These are phyloP conservation scores for Tethea ocularis DNA, from an alignment of 2,888 invertebrate genomes.

Conservation along the genomic window DNA sequence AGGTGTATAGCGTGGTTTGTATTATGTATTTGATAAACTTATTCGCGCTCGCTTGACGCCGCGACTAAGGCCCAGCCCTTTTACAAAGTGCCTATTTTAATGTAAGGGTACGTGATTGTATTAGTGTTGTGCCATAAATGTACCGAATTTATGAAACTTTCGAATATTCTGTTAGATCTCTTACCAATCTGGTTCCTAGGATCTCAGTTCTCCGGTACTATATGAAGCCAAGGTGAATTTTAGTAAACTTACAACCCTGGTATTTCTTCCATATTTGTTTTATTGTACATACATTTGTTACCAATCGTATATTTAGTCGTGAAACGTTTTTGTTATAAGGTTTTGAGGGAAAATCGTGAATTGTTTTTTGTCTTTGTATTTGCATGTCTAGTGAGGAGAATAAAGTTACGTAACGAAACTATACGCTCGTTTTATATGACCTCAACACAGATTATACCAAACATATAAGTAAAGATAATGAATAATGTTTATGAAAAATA, in stretches of 20 bases:
- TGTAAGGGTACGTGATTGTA: constrained; percentile 48
- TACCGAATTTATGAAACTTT: constrained; percentile 26
- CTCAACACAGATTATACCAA: constrained; percentile 4
- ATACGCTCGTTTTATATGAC: constrained; percentile 34
- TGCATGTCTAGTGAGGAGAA: constrained; percentile 80
- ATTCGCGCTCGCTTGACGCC: constrained; percentile 29
- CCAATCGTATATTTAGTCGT: constrained; percentile 59
- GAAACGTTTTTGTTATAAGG: constrained; percentile 55
- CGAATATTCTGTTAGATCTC: constrained; percentile 43
- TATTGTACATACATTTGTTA: constrained; percentile 67
- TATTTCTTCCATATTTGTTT: constrained; percentile 2
- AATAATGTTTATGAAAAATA: constrained; percentile 34
- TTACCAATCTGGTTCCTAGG: constrained; percentile 53
- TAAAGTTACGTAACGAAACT: constrained; percentile 72
- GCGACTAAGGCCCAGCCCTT: constrained; percentile 32
- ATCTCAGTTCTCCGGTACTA: constrained; percentile 37
- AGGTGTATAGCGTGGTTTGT: background rate
- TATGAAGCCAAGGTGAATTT: background rate
- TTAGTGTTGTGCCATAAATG: constrained; percentile 60
- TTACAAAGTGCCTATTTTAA: constrained; percentile 62
- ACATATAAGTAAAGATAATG: constrained; percentile 18
- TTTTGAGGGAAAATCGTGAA: constrained; percentile 56
- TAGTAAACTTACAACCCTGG: constrained; percentile 8
- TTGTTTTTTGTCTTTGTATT: constrained; percentile 73
- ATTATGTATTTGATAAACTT: background rate